Evolutionary conservation across 1,140 invertebrate species (phyloP), one percentile per base, ranked within the genome.

Genomic region (Drosophila neocordata): DNA sequence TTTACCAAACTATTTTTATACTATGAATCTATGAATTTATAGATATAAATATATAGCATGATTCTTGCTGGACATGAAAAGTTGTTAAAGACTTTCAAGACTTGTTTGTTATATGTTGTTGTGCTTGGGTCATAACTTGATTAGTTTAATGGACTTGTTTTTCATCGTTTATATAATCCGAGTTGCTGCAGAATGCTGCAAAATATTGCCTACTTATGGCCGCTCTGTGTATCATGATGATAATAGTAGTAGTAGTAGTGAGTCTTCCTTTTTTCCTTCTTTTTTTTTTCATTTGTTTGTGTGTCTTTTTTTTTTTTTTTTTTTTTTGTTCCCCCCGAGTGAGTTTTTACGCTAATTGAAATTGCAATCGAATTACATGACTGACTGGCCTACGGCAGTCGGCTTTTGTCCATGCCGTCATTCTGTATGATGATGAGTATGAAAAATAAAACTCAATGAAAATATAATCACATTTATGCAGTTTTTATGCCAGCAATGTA

Each of bases 391-490:
- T 70, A 65, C 66, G 60, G 65, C n/a, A 1, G 27, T 31, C 27
- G 4, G 3, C 27, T 31, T 3, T 31, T 31, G 27, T 31, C 6
- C 12, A 11, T n/a, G 2, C 60, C 31, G 15, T n/a, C 18, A 51
- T 8, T 22, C 4, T 11, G 41, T 31, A 27, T 57, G 57, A 34
- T 27, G 7, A 35, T 48, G 18, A 59, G 60, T 37, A 9, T 11
- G 34, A 53, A 59, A 64, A 75, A 72, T 79, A 88, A 83, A 77
- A 76, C 38, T 84, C 84, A 88, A 88, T 88, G 83, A 88, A 88
- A 88, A 88, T 83, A 79, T 88, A 88, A 88, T 88, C 83, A 88
- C 83, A 88, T 88, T 88, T 88, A 88, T 88, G 83, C 83, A 88
- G 79, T 88, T 88, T 88, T 88, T 88, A 89, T 89, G 83, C 83